Conservation (phyloP, 2,797 vertebrate species). For the Hippoglossus hippoglossus region DNA sequence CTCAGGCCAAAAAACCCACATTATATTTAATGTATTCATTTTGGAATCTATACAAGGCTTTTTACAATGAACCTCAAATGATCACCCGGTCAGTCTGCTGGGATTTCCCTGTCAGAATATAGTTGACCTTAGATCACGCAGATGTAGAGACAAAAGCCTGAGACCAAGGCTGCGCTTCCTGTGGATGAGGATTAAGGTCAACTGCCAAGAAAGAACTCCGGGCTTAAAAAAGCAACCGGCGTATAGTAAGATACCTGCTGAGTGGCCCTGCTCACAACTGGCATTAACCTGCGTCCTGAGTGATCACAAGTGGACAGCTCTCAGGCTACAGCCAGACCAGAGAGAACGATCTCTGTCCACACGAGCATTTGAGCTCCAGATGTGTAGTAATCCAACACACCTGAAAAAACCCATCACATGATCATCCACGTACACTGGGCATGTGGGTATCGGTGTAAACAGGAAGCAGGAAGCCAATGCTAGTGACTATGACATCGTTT, state of each 20-base stretch:
- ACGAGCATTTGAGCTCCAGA: too few species aligned
- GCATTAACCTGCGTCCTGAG: too few species aligned
- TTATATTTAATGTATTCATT: conserved; percentile 10
- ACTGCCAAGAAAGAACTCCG: conserved; percentile 59
- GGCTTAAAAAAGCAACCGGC: conserved; percentile 27
- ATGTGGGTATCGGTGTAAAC: too few species aligned
- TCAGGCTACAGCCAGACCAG: too few species aligned
- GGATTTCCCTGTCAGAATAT: conserved; percentile 54
- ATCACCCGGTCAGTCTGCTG: conserved; percentile 23
- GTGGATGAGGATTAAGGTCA: conserved; percentile 75
- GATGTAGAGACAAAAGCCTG: conserved; percentile 44
- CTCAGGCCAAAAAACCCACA: background rate
- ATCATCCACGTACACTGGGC: too few species aligned
- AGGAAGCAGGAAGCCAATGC: too few species aligned
- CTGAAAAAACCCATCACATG: too few species aligned
- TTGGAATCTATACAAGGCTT: background rate
- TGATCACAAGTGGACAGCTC: too few species aligned
- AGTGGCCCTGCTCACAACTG: background rate
- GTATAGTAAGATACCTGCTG: background rate
- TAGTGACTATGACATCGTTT: too few species aligned
- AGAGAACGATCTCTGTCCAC: too few species aligned
- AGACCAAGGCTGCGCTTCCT: conserved; percentile 51
- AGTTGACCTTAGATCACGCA: conserved; percentile 54
- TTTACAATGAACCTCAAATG: conserved; percentile 27
- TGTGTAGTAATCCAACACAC: too few species aligned